A percentile compares a stretch with the other conserved stretches of the same genome.
phyloP scores from a whole-genome alignment of 2,888 invertebrate species.

The Drosophila anomelani region DNA sequence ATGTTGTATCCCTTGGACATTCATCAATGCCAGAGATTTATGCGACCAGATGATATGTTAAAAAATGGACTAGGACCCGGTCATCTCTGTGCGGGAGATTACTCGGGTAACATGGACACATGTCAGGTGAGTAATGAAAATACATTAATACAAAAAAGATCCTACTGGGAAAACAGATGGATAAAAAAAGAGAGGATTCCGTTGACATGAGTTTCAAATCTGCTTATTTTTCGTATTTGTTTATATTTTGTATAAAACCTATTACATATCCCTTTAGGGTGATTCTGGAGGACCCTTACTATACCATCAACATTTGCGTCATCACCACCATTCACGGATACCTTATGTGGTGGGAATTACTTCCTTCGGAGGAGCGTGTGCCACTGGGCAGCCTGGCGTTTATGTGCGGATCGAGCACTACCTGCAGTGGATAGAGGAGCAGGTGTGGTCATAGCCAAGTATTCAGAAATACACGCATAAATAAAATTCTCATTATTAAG shows the following conservation, averaged over 20 bases:
- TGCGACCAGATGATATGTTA: conserved; percentile 23
- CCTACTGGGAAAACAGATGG: not conserved
- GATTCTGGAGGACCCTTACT: conserved; percentile 46
- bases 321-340: conserved; percentile 14
- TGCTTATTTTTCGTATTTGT: not conserved
- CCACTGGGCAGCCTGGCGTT: conserved; percentile 46
- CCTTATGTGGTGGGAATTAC: conserved; percentile 57
- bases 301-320: conserved; percentile 16
- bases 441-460: conserved; percentile 49
- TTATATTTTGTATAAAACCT: not conserved
- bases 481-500: not conserved
- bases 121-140: conserved; percentile 30
- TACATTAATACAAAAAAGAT: not conserved
- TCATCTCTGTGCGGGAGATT: conserved; percentile 45
- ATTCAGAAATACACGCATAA: not conserved
- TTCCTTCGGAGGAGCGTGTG: conserved; percentile 57
- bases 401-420: conserved; percentile 55
- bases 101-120: conserved; percentile 46
- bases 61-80: conserved; percentile 39
- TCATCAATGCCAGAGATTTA: conserved; percentile 16
- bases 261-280: conserved; percentile 15
- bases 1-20: conserved; percentile 34
- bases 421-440: conserved; percentile 55
- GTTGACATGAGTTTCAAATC: not conserved
- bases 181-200: not conserved